These are phyloP conservation scores for Drosophila sp. DNA, from an alignment of 1,140 invertebrate genomes.

Conservation along the genomic window DNA sequence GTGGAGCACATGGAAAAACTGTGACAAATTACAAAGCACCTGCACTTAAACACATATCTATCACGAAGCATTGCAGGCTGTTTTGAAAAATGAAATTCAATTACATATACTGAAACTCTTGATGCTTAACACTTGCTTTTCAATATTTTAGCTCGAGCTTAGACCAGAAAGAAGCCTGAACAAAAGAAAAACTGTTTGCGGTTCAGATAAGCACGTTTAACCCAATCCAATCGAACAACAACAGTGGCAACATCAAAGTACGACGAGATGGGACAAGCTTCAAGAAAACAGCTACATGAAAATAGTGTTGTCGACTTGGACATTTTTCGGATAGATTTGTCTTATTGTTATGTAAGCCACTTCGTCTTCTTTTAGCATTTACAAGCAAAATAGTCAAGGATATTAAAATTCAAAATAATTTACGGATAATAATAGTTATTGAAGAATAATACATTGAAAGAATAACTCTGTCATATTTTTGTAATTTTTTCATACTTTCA, in stretches of 20 bases:
- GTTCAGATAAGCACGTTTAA: slow-evolving; percentile 60
- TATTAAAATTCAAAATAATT: too few relatives aligned
- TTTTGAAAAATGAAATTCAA: slow-evolving; percentile 18
- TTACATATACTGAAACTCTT: slow-evolving; percentile 13
- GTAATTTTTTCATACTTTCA: too few relatives aligned
- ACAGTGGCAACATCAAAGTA: slow-evolving; percentile 34
- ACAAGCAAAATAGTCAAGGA: too few relatives aligned
- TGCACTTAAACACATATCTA: slow-evolving; percentile 38
- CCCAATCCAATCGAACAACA: slow-evolving; percentile 14
- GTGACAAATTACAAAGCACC: slow-evolving; percentile 35
- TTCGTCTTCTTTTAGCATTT: too few relatives aligned
- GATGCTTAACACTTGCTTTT: slow-evolving; percentile 46
- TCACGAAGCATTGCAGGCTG: slow-evolving; percentile 3
- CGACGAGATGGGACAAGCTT: slow-evolving; percentile 1
- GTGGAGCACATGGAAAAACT: neutral
- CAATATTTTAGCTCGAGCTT: neutral
- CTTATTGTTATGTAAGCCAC: too few relatives aligned
- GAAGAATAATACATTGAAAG: too few relatives aligned
- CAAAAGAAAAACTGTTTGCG: slow-evolving; percentile 56
- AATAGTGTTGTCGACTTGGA: neutral
- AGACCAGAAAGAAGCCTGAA: slow-evolving; percentile 20
- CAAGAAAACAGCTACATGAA: slow-evolving; percentile 38
- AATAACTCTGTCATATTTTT: too few relatives aligned
- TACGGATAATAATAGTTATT: too few relatives aligned
- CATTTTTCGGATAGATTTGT: too few relatives aligned